Evolutionary conservation across 1,140 invertebrate species (phyloP).

Genomic region (Pygmarrhopalites habei): DNA sequence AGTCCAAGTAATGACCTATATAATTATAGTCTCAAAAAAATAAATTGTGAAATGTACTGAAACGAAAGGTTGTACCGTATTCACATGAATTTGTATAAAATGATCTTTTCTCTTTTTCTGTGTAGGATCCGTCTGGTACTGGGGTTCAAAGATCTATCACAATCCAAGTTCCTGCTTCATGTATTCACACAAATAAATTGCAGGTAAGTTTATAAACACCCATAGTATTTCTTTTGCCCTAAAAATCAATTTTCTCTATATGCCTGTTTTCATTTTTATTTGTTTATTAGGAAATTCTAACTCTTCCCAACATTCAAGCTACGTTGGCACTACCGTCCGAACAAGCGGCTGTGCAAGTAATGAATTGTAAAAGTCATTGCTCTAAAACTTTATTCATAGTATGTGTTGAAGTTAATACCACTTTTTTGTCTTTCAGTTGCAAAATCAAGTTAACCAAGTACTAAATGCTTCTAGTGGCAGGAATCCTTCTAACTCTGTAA

Average conservation of each 20-base stretch:
- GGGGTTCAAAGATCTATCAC: conserved; percentile 60
- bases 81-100: too few relatives aligned
- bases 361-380: too few relatives aligned
- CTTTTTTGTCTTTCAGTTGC: too few relatives aligned
- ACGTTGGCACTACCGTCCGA: conserved; percentile 72
- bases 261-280: background rate
- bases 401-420: too few relatives aligned
- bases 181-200: conserved; percentile 51
- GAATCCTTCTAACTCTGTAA: background rate
- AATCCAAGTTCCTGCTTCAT: conserved; percentile 75
- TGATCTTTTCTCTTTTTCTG: too few relatives aligned
- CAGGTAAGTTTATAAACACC: conserved; percentile 21
- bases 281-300: conserved; percentile 50
- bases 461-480: conserved; percentile 36
- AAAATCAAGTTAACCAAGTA: conserved; percentile 68
- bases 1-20: conserved; percentile 54
- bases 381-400: too few relatives aligned
- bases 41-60: too few relatives aligned
- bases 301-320: conserved; percentile 73
- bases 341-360: conserved; percentile 64
- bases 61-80: too few relatives aligned
- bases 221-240: background rate
- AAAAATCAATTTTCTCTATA: too few relatives aligned
- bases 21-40: too few relatives aligned
- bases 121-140: conserved; percentile 52